Evolutionary conservation across 2,888 invertebrate genomes (phyloP).

Genomic region (Podabrus alpinus): DNA sequence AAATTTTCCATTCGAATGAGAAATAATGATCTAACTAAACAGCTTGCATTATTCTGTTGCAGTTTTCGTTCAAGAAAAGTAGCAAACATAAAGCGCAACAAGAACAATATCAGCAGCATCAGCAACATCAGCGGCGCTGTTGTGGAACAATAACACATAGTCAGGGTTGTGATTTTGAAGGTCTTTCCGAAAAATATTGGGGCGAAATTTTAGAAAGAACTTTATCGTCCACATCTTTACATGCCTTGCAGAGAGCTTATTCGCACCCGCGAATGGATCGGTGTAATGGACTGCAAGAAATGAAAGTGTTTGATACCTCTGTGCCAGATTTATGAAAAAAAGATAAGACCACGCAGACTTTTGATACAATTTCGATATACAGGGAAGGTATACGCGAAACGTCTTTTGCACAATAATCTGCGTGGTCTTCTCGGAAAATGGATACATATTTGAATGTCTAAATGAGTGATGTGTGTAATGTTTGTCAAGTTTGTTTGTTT

Average conservation of each 20-base stretch:
- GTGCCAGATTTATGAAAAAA: conserved; percentile 56
- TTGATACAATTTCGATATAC: conserved; percentile 46
- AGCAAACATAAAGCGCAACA: conserved; percentile 38
- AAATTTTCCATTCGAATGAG: neutral
- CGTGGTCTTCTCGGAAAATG: conserved; percentile 28
- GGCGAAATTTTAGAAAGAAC: conserved; percentile 76
- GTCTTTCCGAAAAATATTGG: conserved; percentile 63
- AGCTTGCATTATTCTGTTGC: conserved; percentile 27
- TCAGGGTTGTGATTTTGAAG: conserved; percentile 59
- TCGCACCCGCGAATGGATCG: conserved; percentile 46
- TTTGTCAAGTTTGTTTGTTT: neutral
- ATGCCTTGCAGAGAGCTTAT: conserved; percentile 58
- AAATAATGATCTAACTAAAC: neutral
- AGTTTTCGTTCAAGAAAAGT: conserved; percentile 48
- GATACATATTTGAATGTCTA: neutral
- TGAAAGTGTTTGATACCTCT: conserved; percentile 50
- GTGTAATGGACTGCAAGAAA: conserved; percentile 52
- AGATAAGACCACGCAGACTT: conserved; percentile 56
- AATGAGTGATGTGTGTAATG: neutral
- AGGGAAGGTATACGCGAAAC: conserved; percentile 51
- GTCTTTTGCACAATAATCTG: conserved; percentile 37
- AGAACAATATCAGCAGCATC: conserved; percentile 38
- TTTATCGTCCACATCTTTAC: conserved; percentile 74
- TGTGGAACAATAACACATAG: conserved; percentile 48
- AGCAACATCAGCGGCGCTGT: conserved; percentile 40